These are phyloP conservation scores for Scrobipalpa atriplicella DNA, from an alignment of 2,888 invertebrate species.

Conservation along the genomic window DNA sequence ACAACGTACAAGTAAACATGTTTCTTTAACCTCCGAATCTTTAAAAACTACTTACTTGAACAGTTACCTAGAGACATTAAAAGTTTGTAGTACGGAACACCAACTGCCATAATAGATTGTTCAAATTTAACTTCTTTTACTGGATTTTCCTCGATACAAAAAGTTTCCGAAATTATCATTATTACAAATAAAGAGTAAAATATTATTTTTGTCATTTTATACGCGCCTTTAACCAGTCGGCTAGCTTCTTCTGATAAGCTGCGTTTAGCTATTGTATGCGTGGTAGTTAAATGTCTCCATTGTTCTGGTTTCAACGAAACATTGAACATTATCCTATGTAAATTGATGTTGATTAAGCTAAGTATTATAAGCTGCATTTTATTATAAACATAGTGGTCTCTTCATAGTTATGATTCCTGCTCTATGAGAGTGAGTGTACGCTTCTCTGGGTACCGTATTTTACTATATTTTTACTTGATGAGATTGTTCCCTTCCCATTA, in stretches of 20 bases:
- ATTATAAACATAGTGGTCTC: no score
- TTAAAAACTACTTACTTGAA: constrained; percentile 50
- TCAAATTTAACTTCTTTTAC: constrained; percentile 37
- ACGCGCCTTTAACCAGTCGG: not conserved
- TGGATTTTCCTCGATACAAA: not conserved
- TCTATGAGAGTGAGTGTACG: no score
- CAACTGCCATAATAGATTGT: constrained; percentile 53
- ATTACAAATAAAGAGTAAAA: not conserved
- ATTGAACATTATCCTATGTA: not conserved
- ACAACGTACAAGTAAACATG: not conserved
- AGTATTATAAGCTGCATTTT: not conserved
- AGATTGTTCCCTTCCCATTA: no score
- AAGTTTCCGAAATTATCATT: not conserved
- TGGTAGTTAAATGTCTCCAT: not conserved
- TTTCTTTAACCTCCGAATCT: not conserved
- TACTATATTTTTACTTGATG: no score
- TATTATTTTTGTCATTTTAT: not conserved
- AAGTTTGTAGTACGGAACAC: constrained; percentile 62
- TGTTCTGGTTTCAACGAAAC: constrained; percentile 10
- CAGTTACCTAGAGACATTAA: constrained; percentile 60
- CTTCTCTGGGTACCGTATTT: no score
- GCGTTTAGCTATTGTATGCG: not conserved
- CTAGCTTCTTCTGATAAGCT: not conserved
- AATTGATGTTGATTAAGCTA: not conserved
- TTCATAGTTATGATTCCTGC: no score